phyloP scores from a whole-genome alignment of 2,113 vertebrate genomes.

The Lasiurus cinereus region DNA sequence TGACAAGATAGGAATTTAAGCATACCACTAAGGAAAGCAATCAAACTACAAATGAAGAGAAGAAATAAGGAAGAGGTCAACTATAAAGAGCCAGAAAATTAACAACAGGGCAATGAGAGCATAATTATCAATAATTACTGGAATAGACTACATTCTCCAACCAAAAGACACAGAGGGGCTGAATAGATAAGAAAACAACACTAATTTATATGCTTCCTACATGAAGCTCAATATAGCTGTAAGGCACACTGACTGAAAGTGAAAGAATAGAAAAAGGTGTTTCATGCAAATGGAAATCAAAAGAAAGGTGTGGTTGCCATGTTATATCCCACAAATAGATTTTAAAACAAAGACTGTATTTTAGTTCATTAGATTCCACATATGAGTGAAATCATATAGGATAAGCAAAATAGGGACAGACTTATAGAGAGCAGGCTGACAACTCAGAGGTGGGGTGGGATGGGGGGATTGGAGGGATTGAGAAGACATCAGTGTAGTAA shows the following conservation, averaged over 20 bases:
- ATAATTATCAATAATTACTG: not conserved
- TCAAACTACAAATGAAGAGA: not conserved
- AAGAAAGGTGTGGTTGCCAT: not conserved
- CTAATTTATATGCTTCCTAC: not conserved
- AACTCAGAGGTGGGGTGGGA: no score
- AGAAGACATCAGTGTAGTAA: no score
- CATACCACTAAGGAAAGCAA: not conserved
- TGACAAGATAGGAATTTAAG: not conserved
- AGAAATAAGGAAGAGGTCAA: conserved; percentile 7
- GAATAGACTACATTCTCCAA: not conserved
- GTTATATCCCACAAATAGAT: not conserved
- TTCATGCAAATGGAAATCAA: not conserved
- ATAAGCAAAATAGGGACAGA: no score
- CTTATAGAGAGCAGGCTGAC: no score
- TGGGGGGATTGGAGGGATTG: no score
- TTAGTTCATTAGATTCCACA: no score
- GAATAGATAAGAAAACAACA: not conserved
- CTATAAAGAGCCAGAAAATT: not conserved
- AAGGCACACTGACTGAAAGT: not conserved
- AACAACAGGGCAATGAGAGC: not conserved
- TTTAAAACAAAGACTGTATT: not conserved
- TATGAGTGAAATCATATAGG: no score
- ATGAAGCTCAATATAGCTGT: not conserved
- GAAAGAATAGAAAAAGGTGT: not conserved
- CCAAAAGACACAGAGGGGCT: not conserved